Base-by-base conservation (phyloP, 1,140 invertebrate genomes). In the Hylaeus volcanicus region DNA sequence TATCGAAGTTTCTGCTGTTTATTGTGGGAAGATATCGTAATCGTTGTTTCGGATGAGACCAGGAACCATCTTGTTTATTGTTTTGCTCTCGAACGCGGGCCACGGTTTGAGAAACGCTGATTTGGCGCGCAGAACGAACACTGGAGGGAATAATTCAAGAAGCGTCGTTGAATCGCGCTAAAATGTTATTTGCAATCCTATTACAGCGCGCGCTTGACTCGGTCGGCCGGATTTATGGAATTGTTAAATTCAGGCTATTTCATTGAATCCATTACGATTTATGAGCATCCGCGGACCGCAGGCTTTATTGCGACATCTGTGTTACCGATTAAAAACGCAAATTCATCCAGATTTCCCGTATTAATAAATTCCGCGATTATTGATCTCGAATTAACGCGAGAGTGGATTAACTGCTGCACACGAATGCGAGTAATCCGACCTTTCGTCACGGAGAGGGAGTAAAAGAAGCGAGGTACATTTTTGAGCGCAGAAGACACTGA, bases 181-280 rank as follows among this genome's bases (percentile, higher is more conserved):
- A 72, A 72, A 78, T 60, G 74, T 77, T 77, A 60, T 77, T 77
- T 70, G 74, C 66, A 63, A 78, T 61, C 68, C 58, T 72, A 78
- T 78, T 78, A 72, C n/a, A 56, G 9, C 9, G 5, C 51, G 26
- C 26, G 75, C n/a, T 51, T 63, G 39, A 63, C 55, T 78, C 68
- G 58, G 39, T 63, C 61, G 61, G 3, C 45, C n/a, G 15, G 58
- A 72, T 78, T 78, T 78, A 78, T 63, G 12, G 68, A 78, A 78
- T 78, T 72, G 61, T 78, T 71, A 78, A 78, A 41, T 72, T 78
- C 56, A 8, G n/a, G 45, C 56, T 45, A 72, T 78, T 78, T 71
- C 41, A 78, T 51, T 53, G 68, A 72, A 78, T 78, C 39, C 56
- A n/a, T 43, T 14, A 8, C 68, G 68, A 78, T 78, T 78, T 72